phyloP scores from a whole-genome alignment of 2,888 invertebrate species.

The Pegoplata infirma region DNA sequence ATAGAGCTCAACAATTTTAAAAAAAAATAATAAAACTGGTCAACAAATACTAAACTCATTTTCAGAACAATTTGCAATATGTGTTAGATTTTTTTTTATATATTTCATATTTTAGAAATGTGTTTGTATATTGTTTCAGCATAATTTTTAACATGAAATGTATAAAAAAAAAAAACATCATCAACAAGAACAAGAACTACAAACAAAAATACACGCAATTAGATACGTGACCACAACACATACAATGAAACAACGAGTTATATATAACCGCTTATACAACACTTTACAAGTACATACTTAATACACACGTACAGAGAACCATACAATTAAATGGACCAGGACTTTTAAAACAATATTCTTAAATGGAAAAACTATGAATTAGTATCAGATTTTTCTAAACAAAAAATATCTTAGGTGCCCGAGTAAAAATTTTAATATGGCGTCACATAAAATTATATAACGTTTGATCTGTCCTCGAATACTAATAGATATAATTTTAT shows the following conservation, averaged over 20 bases:
- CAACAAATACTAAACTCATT: slow-evolving; percentile 21
- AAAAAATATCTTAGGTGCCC: no score
- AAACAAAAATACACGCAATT: slow-evolving; percentile 45
- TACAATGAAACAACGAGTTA: neutral
- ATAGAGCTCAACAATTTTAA: no score
- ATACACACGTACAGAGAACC: neutral
- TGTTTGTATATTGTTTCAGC: neutral
- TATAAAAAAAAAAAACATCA: slow-evolving; percentile 28
- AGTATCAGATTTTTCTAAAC: no score
- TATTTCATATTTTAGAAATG: neutral
- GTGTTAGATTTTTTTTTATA: slow-evolving; percentile 25
- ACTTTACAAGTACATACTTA: neutral
- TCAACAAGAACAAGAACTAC: slow-evolving; percentile 24
- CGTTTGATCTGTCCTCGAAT: no score
- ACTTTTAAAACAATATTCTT: no score
- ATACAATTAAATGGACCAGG: no score
- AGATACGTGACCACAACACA: slow-evolving; percentile 54
- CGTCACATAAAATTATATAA: no score
- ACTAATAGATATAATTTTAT: no score
- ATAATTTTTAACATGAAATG: slow-evolving; percentile 39
- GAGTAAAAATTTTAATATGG: no score
- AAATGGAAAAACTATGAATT: no score
- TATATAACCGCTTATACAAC: no score
- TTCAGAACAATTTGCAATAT: slow-evolving; percentile 43
- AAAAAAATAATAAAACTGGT: neutral